Evolutionary conservation across 2,113 vertebrate species (phyloP), one percentile per base, ranked within the genome.

Genomic region (Apistogramma diplotaenia): DNA sequence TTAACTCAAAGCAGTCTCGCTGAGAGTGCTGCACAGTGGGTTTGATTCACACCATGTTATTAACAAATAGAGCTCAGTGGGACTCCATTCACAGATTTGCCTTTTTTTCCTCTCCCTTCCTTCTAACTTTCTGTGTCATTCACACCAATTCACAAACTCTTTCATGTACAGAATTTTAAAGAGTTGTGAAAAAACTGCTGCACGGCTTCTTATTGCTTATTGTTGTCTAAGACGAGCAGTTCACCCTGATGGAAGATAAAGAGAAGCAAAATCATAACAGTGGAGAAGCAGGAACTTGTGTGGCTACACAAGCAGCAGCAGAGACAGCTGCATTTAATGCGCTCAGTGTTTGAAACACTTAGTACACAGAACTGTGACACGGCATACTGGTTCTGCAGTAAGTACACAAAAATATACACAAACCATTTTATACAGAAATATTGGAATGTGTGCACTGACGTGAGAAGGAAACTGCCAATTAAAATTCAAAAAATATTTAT

Each of bases 21-120:
- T 18, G 29, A 77, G 58, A 57, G 43, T 71, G n/a, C 79, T 75
- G 79, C 76, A 53, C 76, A 79, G 77, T 80, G 59, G 71, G 75
- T 81, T 65, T 74, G 74, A 87, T 71, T 83, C 81, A 76, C 85
- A 89, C 81, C 12, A 9, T 67, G 85, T 84, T 85, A 84, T 87
- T 82, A 84, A 88, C 84, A 89, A 89, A 86, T 83, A 71, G 49
- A 8, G 5, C 86, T 81, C 76, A 58, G 82, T 76, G 33, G 72
- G 83, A 70, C 72, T 79, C 82, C 87, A 74, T 88, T 89, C 84
- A 86, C 81, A 79, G 60, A 51, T 85, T 71, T 78, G 3, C 11
- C 29, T 53, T 55, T 55, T 18, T 60, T 81, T 72, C 8, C 15
- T 78, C 6, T 53, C 23, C 31, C 25, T 56, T 53, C 29, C 23